These are phyloP conservation scores for Phataginus tetradactyla DNA, from an alignment of 2,797 vertebrate species.

Conservation along the genomic window DNA sequence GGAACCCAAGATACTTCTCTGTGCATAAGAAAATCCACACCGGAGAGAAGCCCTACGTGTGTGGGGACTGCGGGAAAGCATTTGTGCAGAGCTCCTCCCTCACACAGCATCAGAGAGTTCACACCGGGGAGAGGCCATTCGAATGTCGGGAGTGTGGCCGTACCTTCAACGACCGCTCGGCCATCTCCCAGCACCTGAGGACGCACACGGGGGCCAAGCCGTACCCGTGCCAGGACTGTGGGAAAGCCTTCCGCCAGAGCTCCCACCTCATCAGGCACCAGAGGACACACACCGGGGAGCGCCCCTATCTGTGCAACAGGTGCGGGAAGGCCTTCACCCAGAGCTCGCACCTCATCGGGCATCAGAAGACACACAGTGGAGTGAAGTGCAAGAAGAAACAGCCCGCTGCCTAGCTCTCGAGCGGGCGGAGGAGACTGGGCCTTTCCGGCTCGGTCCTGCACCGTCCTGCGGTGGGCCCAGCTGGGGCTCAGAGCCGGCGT, in stretches of 20 bases:
- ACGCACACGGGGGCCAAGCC: slow-evolving; percentile 77
- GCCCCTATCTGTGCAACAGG: slow-evolving; percentile 64
- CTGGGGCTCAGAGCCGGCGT: not conserved
- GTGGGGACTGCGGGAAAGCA: slow-evolving; percentile 63
- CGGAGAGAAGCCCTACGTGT: slow-evolving; percentile 70
- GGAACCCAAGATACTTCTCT: slow-evolving; percentile 76
- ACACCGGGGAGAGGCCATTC: slow-evolving; percentile 74
- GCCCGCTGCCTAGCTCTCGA: not conserved
- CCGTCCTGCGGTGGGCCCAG: not conserved
- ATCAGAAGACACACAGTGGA: slow-evolving; percentile 66
- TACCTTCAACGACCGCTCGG: slow-evolving; percentile 77
- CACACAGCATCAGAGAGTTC: slow-evolving; percentile 70
- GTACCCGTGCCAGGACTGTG: slow-evolving; percentile 66
- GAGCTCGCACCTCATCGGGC: slow-evolving; percentile 77
- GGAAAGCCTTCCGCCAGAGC: slow-evolving; percentile 78
- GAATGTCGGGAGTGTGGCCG: slow-evolving; percentile 65
- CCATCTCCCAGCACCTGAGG: slow-evolving; percentile 76
- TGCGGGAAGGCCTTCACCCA: slow-evolving; percentile 78
- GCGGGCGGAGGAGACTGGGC: not conserved
- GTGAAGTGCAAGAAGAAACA: not conserved
- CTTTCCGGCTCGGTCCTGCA: too few relatives aligned
- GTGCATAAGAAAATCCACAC: slow-evolving; percentile 80
- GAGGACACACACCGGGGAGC: slow-evolving; percentile 77
- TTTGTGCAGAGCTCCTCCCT: slow-evolving; percentile 80
- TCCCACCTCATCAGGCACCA: slow-evolving; percentile 74